Conservation (phyloP, 2,888 invertebrate species). For the Hypsopygia costalis region DNA sequence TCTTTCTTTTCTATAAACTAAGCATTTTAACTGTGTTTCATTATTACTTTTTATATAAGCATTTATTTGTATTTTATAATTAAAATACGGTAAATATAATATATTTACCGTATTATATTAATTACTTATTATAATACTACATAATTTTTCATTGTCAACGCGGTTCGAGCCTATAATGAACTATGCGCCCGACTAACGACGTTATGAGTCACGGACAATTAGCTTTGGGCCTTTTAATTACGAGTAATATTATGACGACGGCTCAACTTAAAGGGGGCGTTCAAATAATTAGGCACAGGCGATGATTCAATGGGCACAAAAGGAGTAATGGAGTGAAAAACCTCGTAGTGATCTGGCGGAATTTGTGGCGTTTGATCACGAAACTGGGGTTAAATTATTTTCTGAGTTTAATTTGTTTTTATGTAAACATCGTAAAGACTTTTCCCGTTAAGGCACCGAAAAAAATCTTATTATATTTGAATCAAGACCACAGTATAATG, state of each 20-base stretch:
- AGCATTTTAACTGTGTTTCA: too few relatives aligned
- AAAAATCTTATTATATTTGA: too few relatives aligned
- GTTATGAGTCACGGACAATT: slow-evolving; percentile 62
- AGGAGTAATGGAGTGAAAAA: slow-evolving; percentile 68
- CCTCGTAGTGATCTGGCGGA: slow-evolving; percentile 37
- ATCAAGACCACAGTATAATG: too few relatives aligned
- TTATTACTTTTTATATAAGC: too few relatives aligned
- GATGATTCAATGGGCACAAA: slow-evolving; percentile 62
- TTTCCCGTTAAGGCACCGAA: too few relatives aligned
- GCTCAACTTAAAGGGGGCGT: slow-evolving; percentile 50
- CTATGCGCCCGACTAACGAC: slow-evolving; percentile 47
- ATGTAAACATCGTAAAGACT: too few relatives aligned
- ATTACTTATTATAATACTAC: background rate
- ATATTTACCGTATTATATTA: too few relatives aligned
- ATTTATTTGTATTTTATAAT: too few relatives aligned
- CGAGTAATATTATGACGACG: slow-evolving; percentile 63
- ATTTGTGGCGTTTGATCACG: slow-evolving; percentile 23
- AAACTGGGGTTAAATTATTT: background rate
- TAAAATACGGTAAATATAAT: too few relatives aligned
- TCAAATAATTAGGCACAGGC: slow-evolving; percentile 64
- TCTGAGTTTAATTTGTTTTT: too few relatives aligned
- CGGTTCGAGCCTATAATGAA: slow-evolving; percentile 37
- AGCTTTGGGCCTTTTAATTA: slow-evolving; percentile 64
- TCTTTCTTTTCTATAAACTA: too few relatives aligned
- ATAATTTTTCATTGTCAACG: background rate